Evolutionary conservation across 64 coral and sea anemone species (phyloP).

Genomic region (Platygyra sinensis): DNA sequence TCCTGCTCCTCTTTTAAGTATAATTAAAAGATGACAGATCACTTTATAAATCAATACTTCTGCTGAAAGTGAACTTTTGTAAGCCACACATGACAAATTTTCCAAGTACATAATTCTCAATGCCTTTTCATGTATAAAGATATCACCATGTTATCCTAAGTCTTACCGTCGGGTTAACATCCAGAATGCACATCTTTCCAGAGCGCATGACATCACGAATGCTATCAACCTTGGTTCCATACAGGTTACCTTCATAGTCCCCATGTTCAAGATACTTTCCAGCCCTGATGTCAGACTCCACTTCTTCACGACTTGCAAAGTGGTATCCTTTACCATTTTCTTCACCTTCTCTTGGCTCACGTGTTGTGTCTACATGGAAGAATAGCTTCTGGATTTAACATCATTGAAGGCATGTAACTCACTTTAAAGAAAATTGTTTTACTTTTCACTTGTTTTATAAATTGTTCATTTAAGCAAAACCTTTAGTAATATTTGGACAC

Average conservation of each 20-base stretch:
- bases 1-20: too few species aligned
- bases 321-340: slow-evolving; percentile 78
- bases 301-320: slow-evolving; percentile 84
- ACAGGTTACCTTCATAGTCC: slow-evolving; percentile 89
- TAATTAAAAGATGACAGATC: too few species aligned
- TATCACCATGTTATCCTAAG: too few species aligned
- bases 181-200: slow-evolving; percentile 95
- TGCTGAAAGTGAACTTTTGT: too few species aligned
- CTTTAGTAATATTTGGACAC: too few species aligned
- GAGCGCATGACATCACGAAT: slow-evolving; percentile 89
- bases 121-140: too few species aligned
- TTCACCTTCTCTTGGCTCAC: slow-evolving; percentile 71
- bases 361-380: slow-evolving; percentile 70
- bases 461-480: too few species aligned
- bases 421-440: too few species aligned
- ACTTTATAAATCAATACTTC: too few species aligned
- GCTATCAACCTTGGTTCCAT: slow-evolving; percentile 93
- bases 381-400: not conserved
- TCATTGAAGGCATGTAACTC: not conserved
- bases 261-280: slow-evolving; percentile 89
- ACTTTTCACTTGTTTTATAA: too few species aligned
- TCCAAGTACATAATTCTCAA: too few species aligned
- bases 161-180: slow-evolving; percentile 92
- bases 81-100: too few species aligned
- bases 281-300: slow-evolving; percentile 73